Base-by-base conservation (phyloP, 2,888 invertebrate species). In the Caenorhabditis becei region DNA sequence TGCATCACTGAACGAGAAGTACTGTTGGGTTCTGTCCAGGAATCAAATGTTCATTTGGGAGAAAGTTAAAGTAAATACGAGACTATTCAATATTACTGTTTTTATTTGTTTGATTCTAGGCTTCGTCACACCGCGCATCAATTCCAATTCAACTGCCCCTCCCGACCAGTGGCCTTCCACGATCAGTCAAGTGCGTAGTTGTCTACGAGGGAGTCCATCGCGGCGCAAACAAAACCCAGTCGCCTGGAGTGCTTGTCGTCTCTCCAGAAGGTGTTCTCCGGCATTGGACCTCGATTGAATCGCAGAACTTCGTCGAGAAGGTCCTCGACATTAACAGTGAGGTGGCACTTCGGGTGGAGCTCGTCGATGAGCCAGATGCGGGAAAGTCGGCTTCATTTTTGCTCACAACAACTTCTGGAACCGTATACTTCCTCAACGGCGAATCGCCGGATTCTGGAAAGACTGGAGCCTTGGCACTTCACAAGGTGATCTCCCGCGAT, bases 251-350 rank as follows among this genome's bases (percentile, higher is more conserved):
- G 24, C 26, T 82, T 7, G 56, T 72, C 20, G 54, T 74, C 8
- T 74, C 77, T 14, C 82, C 75, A 18, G 82, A 82, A 78, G 82
- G 82, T 2, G 77, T 82, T 18, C 74, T 78, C 18, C 67, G 82
- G 16, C 82, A 82, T 26, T 82, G 82, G 77, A 56, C 67, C 0
- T 54, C 77, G 0, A 78, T 72, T 1, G 28, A 62, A 53, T 69
- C 66, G 4, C 69, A 77, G 26, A 74, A 66, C 18, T 82, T 51
- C 47, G n/a, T 47, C 1, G 82, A 82, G 23, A 53, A 58, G n/a
- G 28, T 49, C 14, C 35, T 82, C 14, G 77, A 82, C n/a, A 58
- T 82, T 24, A 66, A 77, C 37, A 82, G 69, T 28, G 82, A 82
- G 23, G 82, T 82, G 23, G 77, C 70, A 3, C 56, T 82, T 2